A percentile compares a stretch with the other conserved stretches of the same genome.
Conservation (phyloP, 2,888 invertebrate species). For the Ditula angustiorana region DNA sequence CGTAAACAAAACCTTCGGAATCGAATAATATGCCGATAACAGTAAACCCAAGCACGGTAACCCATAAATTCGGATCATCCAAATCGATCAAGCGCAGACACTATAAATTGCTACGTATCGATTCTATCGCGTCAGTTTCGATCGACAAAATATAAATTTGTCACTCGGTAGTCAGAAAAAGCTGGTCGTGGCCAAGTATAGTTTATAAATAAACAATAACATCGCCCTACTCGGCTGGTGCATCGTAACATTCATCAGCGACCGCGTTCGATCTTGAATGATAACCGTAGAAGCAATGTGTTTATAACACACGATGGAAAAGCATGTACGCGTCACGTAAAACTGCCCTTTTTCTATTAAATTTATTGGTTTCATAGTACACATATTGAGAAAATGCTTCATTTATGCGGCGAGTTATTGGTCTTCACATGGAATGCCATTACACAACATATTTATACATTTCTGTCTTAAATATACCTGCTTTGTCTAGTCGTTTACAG, state of each 20-base stretch:
- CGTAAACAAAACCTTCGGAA: slow-evolving; percentile 48
- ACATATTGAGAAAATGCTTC: too few species aligned
- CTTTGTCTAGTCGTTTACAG: too few species aligned
- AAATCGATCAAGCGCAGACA: slow-evolving; percentile 78
- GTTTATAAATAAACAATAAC: slow-evolving; percentile 84
- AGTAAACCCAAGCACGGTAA: slow-evolving; percentile 53
- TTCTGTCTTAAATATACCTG: too few species aligned
- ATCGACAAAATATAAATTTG: slow-evolving; percentile 84
- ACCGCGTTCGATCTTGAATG: slow-evolving; percentile 66
- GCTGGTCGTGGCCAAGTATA: slow-evolving; percentile 60
- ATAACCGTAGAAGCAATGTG: slow-evolving; percentile 58
- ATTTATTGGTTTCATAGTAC: too few species aligned
- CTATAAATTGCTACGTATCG: slow-evolving; percentile 80
- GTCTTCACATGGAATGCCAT: too few species aligned
- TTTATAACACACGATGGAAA: slow-evolving; percentile 56
- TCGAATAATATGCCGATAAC: slow-evolving; percentile 62
- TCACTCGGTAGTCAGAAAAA: slow-evolving; percentile 77
- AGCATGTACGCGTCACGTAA: neutral
- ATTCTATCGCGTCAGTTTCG: slow-evolving; percentile 76
- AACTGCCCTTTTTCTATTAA: neutral
- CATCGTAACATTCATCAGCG: slow-evolving; percentile 74
- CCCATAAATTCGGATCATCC: slow-evolving; percentile 73
- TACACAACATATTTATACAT: too few species aligned
- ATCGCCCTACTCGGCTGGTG: slow-evolving; percentile 68
- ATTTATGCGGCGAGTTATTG: too few species aligned